Evolutionary conservation across 2,113 vertebrate species (phyloP), one percentile per base, ranked within the genome.

Genomic region (Rafetus swinhoei): DNA sequence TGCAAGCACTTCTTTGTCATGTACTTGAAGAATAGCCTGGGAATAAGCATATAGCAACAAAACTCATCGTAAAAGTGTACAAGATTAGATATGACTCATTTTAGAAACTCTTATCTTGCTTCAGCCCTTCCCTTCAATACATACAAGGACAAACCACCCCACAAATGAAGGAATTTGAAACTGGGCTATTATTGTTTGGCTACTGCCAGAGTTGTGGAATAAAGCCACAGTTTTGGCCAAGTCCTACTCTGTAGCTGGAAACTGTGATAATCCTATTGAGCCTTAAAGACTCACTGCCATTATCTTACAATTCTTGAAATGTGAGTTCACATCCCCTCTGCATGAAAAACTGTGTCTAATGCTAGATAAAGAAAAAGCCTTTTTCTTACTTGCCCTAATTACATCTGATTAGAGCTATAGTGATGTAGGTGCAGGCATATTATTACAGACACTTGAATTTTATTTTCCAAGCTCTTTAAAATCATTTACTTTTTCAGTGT

Each of bases 1-100:
- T 45, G 99, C 99, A 60, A 99, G 97, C 52, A 99, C 99, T 55
- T 99, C 99, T 89, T 98, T 99, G 97, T 99, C 99, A 13, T 98
- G 97, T 59, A 99, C 99, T 96, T 98, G 98, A 56, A 99, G 92
- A 95, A 99, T 99, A 90, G 98, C 98, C 99, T 99, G 96, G 39
- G 90, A 82, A 83, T 1, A 45, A 9, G 39, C 59, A 93, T n/a
- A 80, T 0, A 2, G 0, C n/a, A 45, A 50, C 15, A 69, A 19
- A 65, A 65, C 3, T 69, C 65, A 69, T 19, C 9, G 15, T n/a
- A 32, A 69, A 69, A 65, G 32, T 32, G 27, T 65, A 29, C 29
- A 65, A n/a, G 32, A 69, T 35, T 69, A 69, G 32, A 7, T 15
- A n/a, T 69, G 18, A n/a, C 65, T 16, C 16, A 9, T 35, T 45